phyloP scores from a whole-genome alignment of 2,113 vertebrate species.

The Rhinolophus ferrumequinum region DNA sequence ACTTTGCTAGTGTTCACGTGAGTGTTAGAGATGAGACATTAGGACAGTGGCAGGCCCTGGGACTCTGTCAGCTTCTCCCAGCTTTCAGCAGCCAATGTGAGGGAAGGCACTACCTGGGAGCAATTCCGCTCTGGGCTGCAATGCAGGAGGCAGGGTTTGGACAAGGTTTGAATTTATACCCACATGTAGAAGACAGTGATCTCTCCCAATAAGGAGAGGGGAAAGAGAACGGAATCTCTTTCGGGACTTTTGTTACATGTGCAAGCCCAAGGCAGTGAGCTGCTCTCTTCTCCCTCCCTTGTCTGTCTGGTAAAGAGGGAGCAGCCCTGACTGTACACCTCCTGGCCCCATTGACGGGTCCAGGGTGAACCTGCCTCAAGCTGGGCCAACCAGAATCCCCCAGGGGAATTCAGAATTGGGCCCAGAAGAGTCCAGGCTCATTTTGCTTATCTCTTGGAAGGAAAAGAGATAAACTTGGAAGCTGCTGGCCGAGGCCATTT shows the following conservation, averaged over 20 bases:
- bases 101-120: background rate
- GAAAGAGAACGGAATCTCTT: background rate
- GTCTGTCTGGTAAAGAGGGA: background rate
- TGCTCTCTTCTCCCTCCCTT: rapidly evolving
- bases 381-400: background rate
- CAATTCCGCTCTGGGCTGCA: background rate
- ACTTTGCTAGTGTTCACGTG: background rate
- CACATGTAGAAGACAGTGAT: background rate
- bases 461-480: background rate
- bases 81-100: background rate
- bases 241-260: background rate
- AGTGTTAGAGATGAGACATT: background rate
- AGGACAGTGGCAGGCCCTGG: background rate
- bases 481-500: background rate
- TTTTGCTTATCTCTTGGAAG: background rate
- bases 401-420: background rate
- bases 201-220: background rate
- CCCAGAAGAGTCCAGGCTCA: background rate
- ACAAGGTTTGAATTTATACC: background rate
- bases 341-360: background rate
- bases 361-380: background rate
- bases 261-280: background rate
- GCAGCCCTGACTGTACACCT: background rate
- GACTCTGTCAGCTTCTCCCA: background rate
- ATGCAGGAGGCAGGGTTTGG: background rate